These are phyloP conservation scores for Mareca strepera DNA, from an alignment of 2,797 vertebrate species.

Conservation along the genomic window DNA sequence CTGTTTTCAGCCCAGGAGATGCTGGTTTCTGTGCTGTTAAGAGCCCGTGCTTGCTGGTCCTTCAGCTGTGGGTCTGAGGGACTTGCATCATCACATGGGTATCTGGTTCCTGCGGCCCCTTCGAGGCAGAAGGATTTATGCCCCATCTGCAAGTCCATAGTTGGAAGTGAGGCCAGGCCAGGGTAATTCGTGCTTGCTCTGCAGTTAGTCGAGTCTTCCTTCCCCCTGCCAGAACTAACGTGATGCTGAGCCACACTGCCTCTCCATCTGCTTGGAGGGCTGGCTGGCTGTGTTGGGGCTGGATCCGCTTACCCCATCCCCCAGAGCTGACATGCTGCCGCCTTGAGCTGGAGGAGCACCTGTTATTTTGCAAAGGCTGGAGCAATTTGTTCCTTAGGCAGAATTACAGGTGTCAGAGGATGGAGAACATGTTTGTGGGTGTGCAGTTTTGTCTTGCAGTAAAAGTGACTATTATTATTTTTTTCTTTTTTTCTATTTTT, in stretches of 20 bases:
- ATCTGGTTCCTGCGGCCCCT: background rate
- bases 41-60: background rate
- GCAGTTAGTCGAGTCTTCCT: background rate
- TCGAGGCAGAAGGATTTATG: conserved; percentile 35
- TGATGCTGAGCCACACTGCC: background rate
- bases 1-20: background rate
- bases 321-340: background rate
- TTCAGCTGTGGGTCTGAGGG: background rate
- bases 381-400: background rate
- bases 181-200: conserved; percentile 20
- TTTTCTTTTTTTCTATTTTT: background rate
- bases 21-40: background rate
- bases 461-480: background rate
- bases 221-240: background rate
- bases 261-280: background rate
- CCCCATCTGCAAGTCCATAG: background rate
- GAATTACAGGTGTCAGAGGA: background rate
- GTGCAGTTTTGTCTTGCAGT: background rate
- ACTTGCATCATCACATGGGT: background rate
- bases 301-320: background rate
- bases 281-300: background rate
- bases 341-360: conserved; percentile 11
- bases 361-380: conserved; percentile 14
- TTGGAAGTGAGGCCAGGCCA: background rate
- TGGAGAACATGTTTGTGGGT: background rate